These are phyloP conservation scores for Trachurus trachurus DNA, from an alignment of 2,797 vertebrate genomes.

Conservation along the genomic window DNA sequence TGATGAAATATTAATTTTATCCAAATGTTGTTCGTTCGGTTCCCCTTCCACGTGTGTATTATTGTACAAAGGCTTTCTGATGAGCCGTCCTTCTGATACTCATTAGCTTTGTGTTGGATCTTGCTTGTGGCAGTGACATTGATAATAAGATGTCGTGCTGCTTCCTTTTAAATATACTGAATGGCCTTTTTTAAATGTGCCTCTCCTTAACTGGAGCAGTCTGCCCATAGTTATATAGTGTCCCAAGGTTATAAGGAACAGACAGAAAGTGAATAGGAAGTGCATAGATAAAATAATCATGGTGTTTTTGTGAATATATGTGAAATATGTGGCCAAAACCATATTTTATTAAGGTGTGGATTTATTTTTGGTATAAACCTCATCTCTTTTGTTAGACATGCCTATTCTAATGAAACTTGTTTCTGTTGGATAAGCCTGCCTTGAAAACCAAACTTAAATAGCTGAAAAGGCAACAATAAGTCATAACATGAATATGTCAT, in stretches of 20 bases:
- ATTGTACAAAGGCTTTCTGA: slow-evolving; percentile 37
- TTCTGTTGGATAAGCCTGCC: slow-evolving; percentile 7
- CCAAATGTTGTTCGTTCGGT: slow-evolving; percentile 33
- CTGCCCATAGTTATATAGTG: slow-evolving; percentile 63
- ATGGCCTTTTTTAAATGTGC: slow-evolving; percentile 88
- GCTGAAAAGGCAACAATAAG: not conserved
- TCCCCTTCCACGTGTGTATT: slow-evolving; percentile 24
- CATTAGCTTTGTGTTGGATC: slow-evolving; percentile 62
- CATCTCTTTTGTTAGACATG: slow-evolving; percentile 25
- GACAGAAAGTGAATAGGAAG: slow-evolving; percentile 55
- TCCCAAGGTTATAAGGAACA: slow-evolving; percentile 55
- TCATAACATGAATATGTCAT: not conserved
- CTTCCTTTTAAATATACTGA: slow-evolving; percentile 79
- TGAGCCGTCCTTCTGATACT: slow-evolving; percentile 51
- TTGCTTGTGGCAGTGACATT: slow-evolving; percentile 67
- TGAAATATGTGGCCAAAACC: slow-evolving; percentile 43
- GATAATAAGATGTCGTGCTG: slow-evolving; percentile 66
- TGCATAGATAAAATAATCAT: slow-evolving; percentile 41
- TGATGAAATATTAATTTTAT: slow-evolving; percentile 47
- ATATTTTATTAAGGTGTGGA: slow-evolving; percentile 37
- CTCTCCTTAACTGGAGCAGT: slow-evolving; percentile 83
- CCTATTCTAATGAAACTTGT: slow-evolving; percentile 34
- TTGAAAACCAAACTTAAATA: not conserved
- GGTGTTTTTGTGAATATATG: slow-evolving; percentile 47
- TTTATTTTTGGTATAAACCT: slow-evolving; percentile 1